Evolutionary conservation across 2,797 vertebrate genomes (phyloP).

Genomic region (Falco naumanni): DNA sequence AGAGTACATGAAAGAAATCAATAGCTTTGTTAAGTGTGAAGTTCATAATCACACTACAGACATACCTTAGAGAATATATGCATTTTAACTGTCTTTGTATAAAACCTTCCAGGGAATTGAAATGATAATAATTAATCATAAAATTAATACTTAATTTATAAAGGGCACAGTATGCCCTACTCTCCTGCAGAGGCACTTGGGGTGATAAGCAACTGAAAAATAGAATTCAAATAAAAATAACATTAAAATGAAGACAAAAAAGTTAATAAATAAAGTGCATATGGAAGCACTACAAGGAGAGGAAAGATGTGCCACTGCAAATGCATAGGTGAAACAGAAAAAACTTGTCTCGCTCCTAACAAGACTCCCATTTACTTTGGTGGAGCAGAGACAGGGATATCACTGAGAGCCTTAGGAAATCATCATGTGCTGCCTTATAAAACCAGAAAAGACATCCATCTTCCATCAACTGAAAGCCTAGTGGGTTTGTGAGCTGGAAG

Average conservation of each 20-base stretch:
- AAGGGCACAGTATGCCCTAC: slow-evolving; percentile 37
- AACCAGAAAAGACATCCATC: background rate
- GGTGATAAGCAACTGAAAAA: slow-evolving; percentile 47
- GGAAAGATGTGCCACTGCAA: background rate
- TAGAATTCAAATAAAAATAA: slow-evolving; percentile 36
- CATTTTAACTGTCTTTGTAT: slow-evolving; percentile 56
- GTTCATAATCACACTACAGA: slow-evolving; percentile 54
- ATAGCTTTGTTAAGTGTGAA: slow-evolving; percentile 54
- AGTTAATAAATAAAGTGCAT: slow-evolving; percentile 2
- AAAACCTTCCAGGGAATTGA: slow-evolving; percentile 45
- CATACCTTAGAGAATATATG: slow-evolving; percentile 52
- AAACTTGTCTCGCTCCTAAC: background rate
- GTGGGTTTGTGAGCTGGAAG: background rate
- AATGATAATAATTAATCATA: slow-evolving; percentile 67
- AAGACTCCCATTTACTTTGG: background rate
- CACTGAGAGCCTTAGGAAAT: background rate
- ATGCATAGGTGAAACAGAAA: background rate
- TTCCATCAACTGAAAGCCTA: background rate
- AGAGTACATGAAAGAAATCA: slow-evolving; percentile 55
- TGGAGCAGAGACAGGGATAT: background rate
- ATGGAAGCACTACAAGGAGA: background rate
- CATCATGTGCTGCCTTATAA: background rate
- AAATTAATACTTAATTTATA: slow-evolving; percentile 73
- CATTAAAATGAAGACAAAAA: slow-evolving; percentile 27
- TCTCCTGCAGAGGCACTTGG: slow-evolving; percentile 33